Conservation (phyloP, 2,797 vertebrate genomes). For the Orientallactaga sibirica region DNA sequence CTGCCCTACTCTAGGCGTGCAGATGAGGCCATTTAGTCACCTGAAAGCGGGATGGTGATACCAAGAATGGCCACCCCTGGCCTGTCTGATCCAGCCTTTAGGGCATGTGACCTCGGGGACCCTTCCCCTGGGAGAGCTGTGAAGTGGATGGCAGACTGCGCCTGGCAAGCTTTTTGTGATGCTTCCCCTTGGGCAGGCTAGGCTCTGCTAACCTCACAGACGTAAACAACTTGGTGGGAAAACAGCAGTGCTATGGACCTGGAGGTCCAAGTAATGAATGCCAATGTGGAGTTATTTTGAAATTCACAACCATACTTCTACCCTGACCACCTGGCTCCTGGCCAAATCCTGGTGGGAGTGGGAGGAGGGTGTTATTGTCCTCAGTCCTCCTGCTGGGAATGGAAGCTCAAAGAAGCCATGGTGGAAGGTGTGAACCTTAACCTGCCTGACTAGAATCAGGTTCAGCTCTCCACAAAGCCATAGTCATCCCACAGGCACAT, state of each 20-base stretch:
- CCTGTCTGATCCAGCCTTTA: neutral
- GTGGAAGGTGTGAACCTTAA: neutral
- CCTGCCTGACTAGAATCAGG: neutral
- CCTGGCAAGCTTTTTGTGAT: neutral
- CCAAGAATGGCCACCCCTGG: too few relatives aligned
- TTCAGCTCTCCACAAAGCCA: neutral
- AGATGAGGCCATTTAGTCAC: accelerated
- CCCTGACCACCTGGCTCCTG: neutral
- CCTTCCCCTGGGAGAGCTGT: accelerated
- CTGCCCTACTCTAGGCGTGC: accelerated
- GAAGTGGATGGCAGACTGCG: neutral
- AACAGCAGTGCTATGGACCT: neutral
- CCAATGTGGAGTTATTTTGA: neutral
- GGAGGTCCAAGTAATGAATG: neutral
- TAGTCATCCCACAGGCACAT: accelerated
- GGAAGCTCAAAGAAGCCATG: neutral
- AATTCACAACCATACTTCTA: too few relatives aligned
- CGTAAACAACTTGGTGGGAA: accelerated
- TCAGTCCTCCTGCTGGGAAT: neutral
- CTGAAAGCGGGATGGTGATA: neutral
- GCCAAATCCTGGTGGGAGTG: neutral
- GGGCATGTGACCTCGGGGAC: accelerated
- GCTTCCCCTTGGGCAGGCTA: neutral
- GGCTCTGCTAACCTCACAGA: neutral
- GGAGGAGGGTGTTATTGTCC: neutral